Percentiles rank a stretch among this genome's conserved stretches.
Conservation (phyloP, 1,140 invertebrate genomes). For the Saccostrea echinata region DNA sequence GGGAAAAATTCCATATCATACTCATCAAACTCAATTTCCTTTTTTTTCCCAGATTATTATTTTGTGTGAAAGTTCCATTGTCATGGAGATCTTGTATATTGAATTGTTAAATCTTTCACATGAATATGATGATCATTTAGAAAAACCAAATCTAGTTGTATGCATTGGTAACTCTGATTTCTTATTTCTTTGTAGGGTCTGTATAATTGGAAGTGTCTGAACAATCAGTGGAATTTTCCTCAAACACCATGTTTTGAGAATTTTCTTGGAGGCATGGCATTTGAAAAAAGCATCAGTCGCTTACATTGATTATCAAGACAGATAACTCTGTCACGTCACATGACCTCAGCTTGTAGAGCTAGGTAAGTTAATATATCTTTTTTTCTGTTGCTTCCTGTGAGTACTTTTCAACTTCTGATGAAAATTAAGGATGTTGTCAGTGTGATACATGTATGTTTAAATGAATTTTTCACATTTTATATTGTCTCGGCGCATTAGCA, state of each 20-base stretch:
- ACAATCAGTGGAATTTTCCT: neutral
- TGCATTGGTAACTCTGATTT: neutral
- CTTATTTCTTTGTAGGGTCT: neutral
- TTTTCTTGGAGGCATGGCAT: constrained; percentile 5
- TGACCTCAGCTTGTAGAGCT: neutral
- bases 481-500: too few relatives aligned
- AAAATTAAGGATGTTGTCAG: neutral
- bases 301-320: neutral
- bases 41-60: neutral
- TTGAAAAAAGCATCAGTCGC: neutral
- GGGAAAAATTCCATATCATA: neutral
- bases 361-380: too few relatives aligned
- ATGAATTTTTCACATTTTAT: too few relatives aligned
- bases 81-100: neutral
- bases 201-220: neutral
- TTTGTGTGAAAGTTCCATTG: neutral
- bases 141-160: neutral
- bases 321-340: neutral
- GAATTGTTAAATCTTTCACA: neutral
- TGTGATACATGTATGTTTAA: neutral
- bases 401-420: neutral
- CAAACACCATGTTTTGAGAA: neutral
- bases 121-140: neutral
- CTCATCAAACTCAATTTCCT: neutral
- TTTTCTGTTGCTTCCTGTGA: neutral